Base-by-base conservation (phyloP, 2,888 invertebrate genomes). In the Ormia ochracea region DNA sequence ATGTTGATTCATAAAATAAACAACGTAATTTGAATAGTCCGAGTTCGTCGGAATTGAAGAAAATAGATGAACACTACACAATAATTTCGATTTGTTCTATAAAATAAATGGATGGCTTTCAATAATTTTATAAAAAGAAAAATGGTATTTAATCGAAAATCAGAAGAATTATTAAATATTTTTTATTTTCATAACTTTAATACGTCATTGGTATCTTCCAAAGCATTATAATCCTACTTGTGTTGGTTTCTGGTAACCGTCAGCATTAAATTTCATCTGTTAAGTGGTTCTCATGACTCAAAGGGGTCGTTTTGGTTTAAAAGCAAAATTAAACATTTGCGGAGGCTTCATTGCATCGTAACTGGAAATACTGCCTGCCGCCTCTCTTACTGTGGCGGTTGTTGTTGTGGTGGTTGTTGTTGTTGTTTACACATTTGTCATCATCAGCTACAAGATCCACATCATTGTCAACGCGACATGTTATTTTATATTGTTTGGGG, bases 381-480 rank as follows among this genome's bases (percentile, higher is more conserved):
- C 31, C n/a, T n/a, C n/a, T n/a, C n/a, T n/a, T n/a, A n/a, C n/a
- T n/a, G n/a, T n/a, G n/a, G n/a, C n/a, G n/a, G n/a, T n/a, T n/a
- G n/a, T n/a, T n/a, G n/a, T n/a, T n/a, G n/a, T n/a, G n/a, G 43
- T 31, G 52, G 52, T n/a, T 43, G 54, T 5, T 41, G 54, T 21
- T 72, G 41, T 10, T 59, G 41, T n/a, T 36, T 61, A 23, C 41
- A n/a, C n/a, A n/a, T 43, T 17, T 23, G 19, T 33, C 41, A 10
- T 66, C 38, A 50, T 36, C 58, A 19, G 59, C 66, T 31, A 45
- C 72, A 9, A 59, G 43, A 72, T 72, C 26, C 38, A 68, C 59
- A 59, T 61, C 61, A 59, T 68, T 75, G 75, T 80, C 73, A 74
- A 73, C 73, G 68, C 73, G 61, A 68, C 78, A 78, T 74, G 72